Evolutionary conservation across 2,113 vertebrate species (phyloP).

Genomic region (Budorcas taxicolor): DNA sequence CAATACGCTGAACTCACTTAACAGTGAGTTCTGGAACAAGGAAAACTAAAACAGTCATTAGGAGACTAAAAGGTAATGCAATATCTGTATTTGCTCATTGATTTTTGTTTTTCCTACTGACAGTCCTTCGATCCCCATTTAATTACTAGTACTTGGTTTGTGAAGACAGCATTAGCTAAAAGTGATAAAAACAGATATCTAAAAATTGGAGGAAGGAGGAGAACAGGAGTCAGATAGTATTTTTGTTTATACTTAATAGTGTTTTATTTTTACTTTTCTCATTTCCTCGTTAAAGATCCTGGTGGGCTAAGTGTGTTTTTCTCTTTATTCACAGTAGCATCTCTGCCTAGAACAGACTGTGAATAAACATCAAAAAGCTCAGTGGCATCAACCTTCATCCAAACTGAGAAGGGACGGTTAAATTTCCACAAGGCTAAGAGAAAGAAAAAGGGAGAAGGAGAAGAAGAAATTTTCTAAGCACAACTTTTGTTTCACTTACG

Average conservation of each 20-base stretch:
- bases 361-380: not conserved
- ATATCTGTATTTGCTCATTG: not conserved
- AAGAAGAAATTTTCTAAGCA: not conserved
- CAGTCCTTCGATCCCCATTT: not conserved
- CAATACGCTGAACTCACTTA: not conserved
- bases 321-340: not conserved
- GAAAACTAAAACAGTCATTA: not conserved
- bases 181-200: not conserved
- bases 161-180: not conserved
- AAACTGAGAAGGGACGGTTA: not conserved
- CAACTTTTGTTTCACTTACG: not conserved
- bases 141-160: not conserved
- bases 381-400: not conserved
- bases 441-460: not conserved
- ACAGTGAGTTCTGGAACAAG: not conserved
- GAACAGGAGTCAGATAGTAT: not conserved
- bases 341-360: not conserved
- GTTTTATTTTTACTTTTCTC: not conserved
- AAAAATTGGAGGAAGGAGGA: not conserved
- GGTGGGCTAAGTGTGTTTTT: not conserved
- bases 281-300: constrained; percentile 15
- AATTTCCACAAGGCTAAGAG: not conserved
- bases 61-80: not conserved
- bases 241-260: not conserved
- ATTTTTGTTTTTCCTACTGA: not conserved